Conservation (phyloP, 2,113 vertebrate genomes). For the Ptyas mucosa region DNA sequence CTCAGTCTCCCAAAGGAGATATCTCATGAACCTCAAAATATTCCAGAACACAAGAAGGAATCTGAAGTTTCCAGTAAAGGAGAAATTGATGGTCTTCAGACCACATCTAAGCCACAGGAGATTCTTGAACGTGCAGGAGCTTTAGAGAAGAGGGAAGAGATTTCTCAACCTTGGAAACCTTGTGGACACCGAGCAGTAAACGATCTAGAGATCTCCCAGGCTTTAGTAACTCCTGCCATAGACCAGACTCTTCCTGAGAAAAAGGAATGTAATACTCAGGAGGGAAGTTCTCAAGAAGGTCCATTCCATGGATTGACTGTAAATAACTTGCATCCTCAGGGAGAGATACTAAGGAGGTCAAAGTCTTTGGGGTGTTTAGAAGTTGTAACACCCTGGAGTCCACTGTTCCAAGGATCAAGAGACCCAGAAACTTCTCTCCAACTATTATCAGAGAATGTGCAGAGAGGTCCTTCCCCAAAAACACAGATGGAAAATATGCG, state of each 20-base stretch:
- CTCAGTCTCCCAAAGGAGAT: background rate
- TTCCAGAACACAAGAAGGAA: background rate
- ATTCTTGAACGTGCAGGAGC: background rate
- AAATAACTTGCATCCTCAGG: background rate
- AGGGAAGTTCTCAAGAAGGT: background rate
- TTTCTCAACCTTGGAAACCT: background rate
- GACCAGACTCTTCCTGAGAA: background rate
- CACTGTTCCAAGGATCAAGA: background rate
- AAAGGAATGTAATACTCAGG: background rate
- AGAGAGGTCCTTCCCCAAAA: background rate
- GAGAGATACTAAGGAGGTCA: background rate
- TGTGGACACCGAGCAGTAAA: background rate
- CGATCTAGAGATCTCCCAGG: background rate
- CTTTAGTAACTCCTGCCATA: background rate
- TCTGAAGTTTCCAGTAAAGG: background rate
- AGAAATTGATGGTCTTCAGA: background rate
- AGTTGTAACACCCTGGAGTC: background rate
- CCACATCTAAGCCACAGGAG: background rate
- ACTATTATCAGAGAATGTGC: background rate
- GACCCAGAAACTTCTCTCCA: background rate
- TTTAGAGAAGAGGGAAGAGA: background rate
- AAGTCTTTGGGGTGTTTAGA: constrained; percentile 9
- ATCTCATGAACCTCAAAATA: background rate
- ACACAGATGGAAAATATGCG: background rate
- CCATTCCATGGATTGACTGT: background rate